Evolutionary conservation across 1,140 invertebrate species (phyloP).

Genomic region (Drusus annulatus): DNA sequence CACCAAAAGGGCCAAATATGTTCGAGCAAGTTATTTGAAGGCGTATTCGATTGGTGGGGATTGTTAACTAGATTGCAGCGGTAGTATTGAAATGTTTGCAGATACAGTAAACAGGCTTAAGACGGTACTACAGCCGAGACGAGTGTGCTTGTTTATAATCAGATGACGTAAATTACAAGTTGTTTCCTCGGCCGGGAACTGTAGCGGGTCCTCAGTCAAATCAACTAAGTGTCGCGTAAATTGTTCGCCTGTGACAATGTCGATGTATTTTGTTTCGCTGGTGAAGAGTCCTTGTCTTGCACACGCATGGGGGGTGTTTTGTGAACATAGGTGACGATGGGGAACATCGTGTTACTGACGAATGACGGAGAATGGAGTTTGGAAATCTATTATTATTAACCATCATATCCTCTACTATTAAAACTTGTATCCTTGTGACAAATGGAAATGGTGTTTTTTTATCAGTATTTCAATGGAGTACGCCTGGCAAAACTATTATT

Average conservation of each 20-base stretch:
- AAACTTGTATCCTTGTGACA: no score
- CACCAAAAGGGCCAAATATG: no score
- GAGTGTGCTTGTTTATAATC: conserved; percentile 52
- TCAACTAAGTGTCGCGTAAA: conserved; percentile 53
- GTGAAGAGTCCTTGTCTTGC: conserved; percentile 33
- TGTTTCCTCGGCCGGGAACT: conserved; percentile 41
- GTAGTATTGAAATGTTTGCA: background rate
- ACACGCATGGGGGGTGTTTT: conserved; percentile 26
- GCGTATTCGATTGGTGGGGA: no score
- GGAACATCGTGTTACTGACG: no score
- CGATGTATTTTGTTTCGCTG: conserved; percentile 51
- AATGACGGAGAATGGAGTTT: no score
- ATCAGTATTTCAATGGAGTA: no score
- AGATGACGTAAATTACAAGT: conserved; percentile 56
- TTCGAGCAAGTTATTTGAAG: no score
- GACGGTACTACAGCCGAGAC: conserved; percentile 20
- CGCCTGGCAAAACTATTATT: no score
- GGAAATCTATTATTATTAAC: no score
- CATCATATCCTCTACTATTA: no score
- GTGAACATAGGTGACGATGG: background rate
- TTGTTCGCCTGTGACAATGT: conserved; percentile 51
- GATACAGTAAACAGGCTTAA: conserved; percentile 27
- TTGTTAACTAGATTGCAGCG: background rate
- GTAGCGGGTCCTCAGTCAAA: conserved; percentile 48
- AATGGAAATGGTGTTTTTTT: no score